phyloP scores from a whole-genome alignment of 2,797 vertebrate species.

The Alcedo quadribrachys region DNA sequence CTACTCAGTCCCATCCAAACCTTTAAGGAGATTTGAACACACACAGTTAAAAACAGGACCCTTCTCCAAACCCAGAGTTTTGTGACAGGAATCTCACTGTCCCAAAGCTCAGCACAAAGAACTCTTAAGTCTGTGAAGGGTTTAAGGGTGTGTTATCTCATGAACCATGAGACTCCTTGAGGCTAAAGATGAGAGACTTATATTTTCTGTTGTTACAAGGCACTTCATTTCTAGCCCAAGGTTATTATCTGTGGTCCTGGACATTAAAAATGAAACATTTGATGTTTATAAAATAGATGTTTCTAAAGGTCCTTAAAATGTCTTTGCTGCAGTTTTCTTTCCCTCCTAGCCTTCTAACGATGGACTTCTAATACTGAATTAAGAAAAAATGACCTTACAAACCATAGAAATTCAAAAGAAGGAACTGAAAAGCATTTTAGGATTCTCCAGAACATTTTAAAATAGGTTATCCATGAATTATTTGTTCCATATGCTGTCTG shows the following conservation, averaged over 20 bases:
- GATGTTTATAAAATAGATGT: not conserved
- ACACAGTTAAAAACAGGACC: not conserved
- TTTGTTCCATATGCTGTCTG: not conserved
- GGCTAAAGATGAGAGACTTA: not conserved
- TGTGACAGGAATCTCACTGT: not conserved
- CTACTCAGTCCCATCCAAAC: not conserved
- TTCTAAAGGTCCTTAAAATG: not conserved
- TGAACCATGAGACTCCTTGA: constrained; percentile 2
- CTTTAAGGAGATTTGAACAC: not conserved
- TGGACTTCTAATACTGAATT: not conserved
- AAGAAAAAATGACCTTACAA: not conserved
- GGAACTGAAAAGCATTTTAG: not conserved
- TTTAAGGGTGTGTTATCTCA: constrained; percentile 12
- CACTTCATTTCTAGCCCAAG: not conserved
- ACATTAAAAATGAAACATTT: constrained; percentile 17
- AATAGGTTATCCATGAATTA: not conserved
- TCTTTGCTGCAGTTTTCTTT: not conserved
- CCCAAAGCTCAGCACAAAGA: not conserved
- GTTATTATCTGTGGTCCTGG: not conserved
- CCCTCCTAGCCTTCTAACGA: not conserved
- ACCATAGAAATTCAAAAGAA: not conserved
- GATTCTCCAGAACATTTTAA: not conserved
- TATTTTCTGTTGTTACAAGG: not conserved
- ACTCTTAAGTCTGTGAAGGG: not conserved
- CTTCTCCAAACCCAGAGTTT: not conserved